These are phyloP conservation scores for Microctenopoma steveboyesi DNA, from an alignment of 2,797 vertebrate genomes.

Conservation along the genomic window DNA sequence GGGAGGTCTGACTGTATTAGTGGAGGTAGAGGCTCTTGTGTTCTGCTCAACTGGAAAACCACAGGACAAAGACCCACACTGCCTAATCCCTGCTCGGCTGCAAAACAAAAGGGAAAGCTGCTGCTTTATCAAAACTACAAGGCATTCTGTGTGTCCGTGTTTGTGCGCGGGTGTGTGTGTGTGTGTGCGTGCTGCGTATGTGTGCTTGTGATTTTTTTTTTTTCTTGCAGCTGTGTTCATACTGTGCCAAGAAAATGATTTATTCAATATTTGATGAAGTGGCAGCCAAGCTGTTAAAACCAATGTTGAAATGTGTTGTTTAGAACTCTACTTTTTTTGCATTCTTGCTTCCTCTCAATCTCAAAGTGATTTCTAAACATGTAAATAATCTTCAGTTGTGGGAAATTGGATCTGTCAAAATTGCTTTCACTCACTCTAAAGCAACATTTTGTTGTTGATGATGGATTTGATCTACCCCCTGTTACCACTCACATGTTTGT, in stretches of 20 bases:
- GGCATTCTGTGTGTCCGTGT: constrained; percentile 76
- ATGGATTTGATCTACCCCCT: constrained; percentile 67
- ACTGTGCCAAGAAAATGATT: constrained; percentile 81
- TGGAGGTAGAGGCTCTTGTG: constrained; percentile 84
- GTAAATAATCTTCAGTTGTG: constrained; percentile 74
- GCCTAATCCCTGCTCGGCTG: constrained; percentile 83
- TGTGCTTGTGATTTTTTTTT: constrained; percentile 32
- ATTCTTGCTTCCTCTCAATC: constrained; percentile 60
- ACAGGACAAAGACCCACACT: constrained; percentile 82
- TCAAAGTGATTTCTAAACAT: constrained; percentile 70
- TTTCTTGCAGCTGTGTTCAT: constrained; percentile 76
- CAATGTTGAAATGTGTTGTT: constrained; percentile 76
- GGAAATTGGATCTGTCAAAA: constrained; percentile 76
- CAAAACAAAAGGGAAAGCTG: constrained; percentile 85
- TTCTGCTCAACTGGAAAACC: constrained; percentile 86
- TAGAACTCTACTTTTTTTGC: constrained; percentile 61
- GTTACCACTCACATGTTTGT: constrained; percentile 54
- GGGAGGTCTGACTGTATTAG: constrained; percentile 85
- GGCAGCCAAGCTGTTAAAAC: constrained; percentile 80
- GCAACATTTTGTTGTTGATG: constrained; percentile 63
- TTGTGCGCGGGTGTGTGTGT: constrained; percentile 47
- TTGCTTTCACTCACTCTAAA: constrained; percentile 71
- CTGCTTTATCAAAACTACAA: constrained; percentile 83
- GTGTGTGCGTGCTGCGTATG: constrained; percentile 45
- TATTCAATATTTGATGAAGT: constrained; percentile 85